Base-by-base conservation (phyloP, 2,888 invertebrate species). In the Nezara viridula region DNA sequence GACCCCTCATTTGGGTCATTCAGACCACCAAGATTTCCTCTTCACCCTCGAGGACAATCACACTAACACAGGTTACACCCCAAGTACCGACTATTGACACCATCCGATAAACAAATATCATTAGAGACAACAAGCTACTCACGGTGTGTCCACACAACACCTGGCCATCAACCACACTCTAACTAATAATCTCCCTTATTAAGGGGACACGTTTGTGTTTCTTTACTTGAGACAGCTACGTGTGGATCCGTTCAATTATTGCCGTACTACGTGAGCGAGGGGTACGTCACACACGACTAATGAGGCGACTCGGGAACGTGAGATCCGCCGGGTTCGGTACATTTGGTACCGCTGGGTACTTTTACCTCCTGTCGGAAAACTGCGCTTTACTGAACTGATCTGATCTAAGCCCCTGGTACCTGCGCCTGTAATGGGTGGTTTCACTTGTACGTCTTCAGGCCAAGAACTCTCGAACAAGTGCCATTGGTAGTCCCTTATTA, bases 141-240 rank as follows among this genome's bases (percentile, higher is more conserved):
- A 81, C 81, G 40, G 81, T 47, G 81, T 81, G 81, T 81, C 81
- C 81, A 81, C 81, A 81, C 81, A 81, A 81, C 81, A 81, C 81
- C 81, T 81, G 81, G 81, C 81, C 81, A 81, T 81, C 44, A 81
- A 81, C 44, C 81, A 81, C 47, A 81, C 44, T 81, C 44, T 81
- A 47, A 81, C 81, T 81, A 81, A 81, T 81, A 81, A 81, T 81
- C 44, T 24, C 81, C 24, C 81, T 81, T 81, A 81, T 81, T 81
- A 81, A 81, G 44, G 81, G 81, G 81, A 81, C 81, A 81, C 81
- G 81, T 81, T 81, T 81, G 81, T n/a, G 44, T 81, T 81, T 81
- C 81, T 81, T 81, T 81, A 81, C 81, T 81, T 81, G 81, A 44
- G 81, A 81, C 81, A 81, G 81, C 81, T 81, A 81, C 81, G 81